Percentiles rank a stretch among this genome's conserved stretches.
Conservation (phyloP, 2,113 vertebrate species). For the Ameiurus melas region DNA sequence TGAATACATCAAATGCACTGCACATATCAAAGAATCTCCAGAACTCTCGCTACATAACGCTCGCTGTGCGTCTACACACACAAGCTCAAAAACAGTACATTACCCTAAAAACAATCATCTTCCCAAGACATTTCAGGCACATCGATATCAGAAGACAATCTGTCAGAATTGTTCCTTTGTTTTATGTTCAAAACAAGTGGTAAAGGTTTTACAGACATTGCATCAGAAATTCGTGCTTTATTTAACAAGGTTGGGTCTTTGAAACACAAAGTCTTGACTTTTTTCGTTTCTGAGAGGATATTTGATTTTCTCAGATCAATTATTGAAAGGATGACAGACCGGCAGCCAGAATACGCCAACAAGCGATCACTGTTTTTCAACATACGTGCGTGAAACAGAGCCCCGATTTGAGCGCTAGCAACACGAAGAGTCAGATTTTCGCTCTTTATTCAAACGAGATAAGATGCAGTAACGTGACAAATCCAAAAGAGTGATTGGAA, state of each 20-base stretch:
- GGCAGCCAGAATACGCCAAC: neutral
- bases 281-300: slow-evolving; percentile 23
- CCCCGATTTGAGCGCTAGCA: neutral
- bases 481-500: neutral
- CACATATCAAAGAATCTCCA: neutral
- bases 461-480: neutral
- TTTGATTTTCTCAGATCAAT: slow-evolving; percentile 22
- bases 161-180: neutral
- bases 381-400: neutral
- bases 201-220: neutral
- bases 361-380: neutral
- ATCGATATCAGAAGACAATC: neutral
- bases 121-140: neutral
- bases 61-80: neutral
- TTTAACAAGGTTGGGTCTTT: neutral
- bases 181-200: neutral
- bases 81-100: neutral
- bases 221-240: neutral
- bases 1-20: neutral
- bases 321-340: slow-evolving; percentile 27
- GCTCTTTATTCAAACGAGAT: neutral
- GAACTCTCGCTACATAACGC: neutral
- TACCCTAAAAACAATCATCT: neutral
- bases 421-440: neutral
- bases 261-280: neutral